phyloP scores from a whole-genome alignment of 2,113 vertebrate genomes.

The Scatophagus argus region DNA sequence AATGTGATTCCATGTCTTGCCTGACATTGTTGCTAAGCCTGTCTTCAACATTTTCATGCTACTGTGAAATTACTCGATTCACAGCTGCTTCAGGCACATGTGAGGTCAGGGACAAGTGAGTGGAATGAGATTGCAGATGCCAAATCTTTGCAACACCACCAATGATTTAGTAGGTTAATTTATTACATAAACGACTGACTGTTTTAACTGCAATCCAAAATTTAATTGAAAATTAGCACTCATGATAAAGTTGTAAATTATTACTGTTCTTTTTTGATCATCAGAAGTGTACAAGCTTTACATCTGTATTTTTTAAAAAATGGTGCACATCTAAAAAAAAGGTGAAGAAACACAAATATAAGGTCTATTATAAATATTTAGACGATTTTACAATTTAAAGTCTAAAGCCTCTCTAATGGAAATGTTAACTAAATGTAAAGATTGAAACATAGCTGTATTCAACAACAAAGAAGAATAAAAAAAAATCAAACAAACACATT shows the following conservation, averaged over 20 bases:
- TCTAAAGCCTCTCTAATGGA: background rate
- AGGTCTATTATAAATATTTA: background rate
- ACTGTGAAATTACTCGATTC: slow-evolving; percentile 63
- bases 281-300: background rate
- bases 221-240: slow-evolving; percentile 10
- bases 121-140: slow-evolving; percentile 31
- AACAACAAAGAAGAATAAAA: background rate
- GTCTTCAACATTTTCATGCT: slow-evolving; percentile 54
- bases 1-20: slow-evolving; percentile 57
- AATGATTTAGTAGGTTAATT: slow-evolving; percentile 9
- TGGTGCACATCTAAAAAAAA: background rate
- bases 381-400: background rate
- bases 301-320: background rate
- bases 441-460: background rate
- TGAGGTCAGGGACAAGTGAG: slow-evolving; percentile 42
- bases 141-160: slow-evolving; percentile 27
- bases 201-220: background rate
- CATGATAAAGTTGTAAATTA: background rate
- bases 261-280: background rate
- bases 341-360: background rate
- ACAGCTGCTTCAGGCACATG: slow-evolving; percentile 45
- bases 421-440: background rate
- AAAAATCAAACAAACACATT: background rate
- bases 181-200: slow-evolving; percentile 16
- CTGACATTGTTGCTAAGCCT: slow-evolving; percentile 54